These are phyloP conservation scores for Apotomis betuletana DNA, from an alignment of 2,888 invertebrate species.

Conservation along the genomic window DNA sequence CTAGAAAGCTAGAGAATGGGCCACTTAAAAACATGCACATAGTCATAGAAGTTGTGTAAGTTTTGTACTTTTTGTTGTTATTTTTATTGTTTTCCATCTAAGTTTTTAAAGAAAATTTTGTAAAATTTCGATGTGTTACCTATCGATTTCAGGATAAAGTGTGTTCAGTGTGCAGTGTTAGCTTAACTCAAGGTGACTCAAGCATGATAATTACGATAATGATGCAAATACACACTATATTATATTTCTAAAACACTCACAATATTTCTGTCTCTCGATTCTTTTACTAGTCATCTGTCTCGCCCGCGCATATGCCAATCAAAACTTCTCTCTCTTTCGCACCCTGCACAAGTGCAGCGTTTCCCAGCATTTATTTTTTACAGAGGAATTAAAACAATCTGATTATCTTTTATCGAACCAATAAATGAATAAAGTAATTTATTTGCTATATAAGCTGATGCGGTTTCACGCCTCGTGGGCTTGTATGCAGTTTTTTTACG, in stretches of 20 bases:
- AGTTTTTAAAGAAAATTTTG: no score
- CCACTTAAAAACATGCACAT: no score
- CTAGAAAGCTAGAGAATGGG: no score
- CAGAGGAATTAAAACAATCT: conserved; percentile 76
- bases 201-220: no score
- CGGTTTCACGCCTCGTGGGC: conserved; percentile 65
- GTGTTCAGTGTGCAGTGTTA: no score
- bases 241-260: not conserved
- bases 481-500: conserved; percentile 55
- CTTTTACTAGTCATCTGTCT: not conserved
- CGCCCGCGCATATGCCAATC: not conserved
- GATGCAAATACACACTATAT: not conserved
- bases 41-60: no score
- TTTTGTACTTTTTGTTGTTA: no score
- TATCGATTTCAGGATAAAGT: no score
- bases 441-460: conserved; percentile 70
- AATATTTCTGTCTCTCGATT: not conserved
- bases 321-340: conserved; percentile 43
- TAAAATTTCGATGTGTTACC: no score
- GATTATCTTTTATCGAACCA: conserved; percentile 73
- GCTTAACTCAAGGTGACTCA: no score
- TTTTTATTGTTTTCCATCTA: no score
- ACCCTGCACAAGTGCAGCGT: conserved; percentile 64
- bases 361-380: conserved; percentile 73
- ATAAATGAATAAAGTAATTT: conserved; percentile 58